These are phyloP conservation scores for Eledone cirrhosa DNA, from an alignment of 2,888 invertebrate species.

Conservation along the genomic window DNA sequence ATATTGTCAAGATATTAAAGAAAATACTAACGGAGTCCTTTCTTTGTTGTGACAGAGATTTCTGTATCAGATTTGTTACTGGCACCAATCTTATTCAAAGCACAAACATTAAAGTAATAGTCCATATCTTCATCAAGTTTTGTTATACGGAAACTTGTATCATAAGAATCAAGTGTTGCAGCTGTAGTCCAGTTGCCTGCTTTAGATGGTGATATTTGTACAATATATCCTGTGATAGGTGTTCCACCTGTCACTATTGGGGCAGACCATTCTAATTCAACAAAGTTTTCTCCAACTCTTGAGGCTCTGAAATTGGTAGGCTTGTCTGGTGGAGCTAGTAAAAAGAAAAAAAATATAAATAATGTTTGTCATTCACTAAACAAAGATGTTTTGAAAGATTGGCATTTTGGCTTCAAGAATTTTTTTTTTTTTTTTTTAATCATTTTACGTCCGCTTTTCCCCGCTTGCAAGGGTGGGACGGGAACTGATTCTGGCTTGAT, in stretches of 20 bases:
- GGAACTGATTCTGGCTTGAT: no score
- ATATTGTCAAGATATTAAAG: neutral
- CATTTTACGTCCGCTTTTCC: no score
- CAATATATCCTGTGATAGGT: constrained; percentile 50
- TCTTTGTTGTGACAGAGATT: constrained; percentile 50
- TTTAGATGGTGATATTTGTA: constrained; percentile 54
- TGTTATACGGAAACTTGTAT: constrained; percentile 42
- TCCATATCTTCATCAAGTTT: constrained; percentile 56
- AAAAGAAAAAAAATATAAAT: no score
- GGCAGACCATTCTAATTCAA: constrained; percentile 62
- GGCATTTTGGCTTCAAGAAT: no score
- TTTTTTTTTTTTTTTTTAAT: no score
- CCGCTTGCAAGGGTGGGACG: no score
- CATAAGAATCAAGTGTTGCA: constrained; percentile 47
- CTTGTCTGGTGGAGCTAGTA: constrained; percentile 51
- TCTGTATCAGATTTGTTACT: constrained; percentile 50
- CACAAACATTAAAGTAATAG: constrained; percentile 63
- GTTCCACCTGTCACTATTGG: constrained; percentile 63
- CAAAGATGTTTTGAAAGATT: no score
- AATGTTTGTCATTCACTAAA: no score
- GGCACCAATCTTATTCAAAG: constrained; percentile 63
- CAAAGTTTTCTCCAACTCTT: constrained; percentile 47
- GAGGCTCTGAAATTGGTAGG: constrained; percentile 50
- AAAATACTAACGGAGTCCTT: constrained; percentile 44
- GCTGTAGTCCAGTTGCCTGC: constrained; percentile 50